Base-by-base conservation (phyloP, 2,888 invertebrate species). In the Thumatha senex region DNA sequence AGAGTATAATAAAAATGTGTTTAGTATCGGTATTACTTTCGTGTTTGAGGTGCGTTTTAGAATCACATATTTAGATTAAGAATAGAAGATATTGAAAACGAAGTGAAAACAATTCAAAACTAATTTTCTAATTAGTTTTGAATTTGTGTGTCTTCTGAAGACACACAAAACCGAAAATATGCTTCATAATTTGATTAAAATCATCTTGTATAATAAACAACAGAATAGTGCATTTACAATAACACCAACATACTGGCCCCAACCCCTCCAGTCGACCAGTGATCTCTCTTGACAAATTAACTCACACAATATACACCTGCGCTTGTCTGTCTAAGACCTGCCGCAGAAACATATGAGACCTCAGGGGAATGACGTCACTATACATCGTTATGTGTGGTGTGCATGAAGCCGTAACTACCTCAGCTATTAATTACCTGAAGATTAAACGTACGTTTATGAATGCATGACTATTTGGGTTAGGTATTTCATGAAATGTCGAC, bases 221-320 rank as follows among this genome's bases (percentile, higher is more conserved):
- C n/a, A n/a, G n/a, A n/a, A n/a, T n/a, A 12, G 14, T 46, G 30
- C 39, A 39, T 18, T 18, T 18, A 3, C n/a, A 30, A 33, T 39
- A 31, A 4, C 12, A 7, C 13, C 34, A 33, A 24, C 15, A 15
- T 24, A 24, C 10, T 44, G 5, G 10, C 12, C 2, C 8, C 14
- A 36, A 24, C 34, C 53, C 55, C 41, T 12, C 35, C 38, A 42
- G 47, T 48, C 55, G 57, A 56, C 48, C 57, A 60, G 66, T 70
- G 68, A 77, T 76, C 74, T 74, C 72, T 58, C 63, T 70, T 83
- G 82, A 84, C 80, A 80, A 81, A 86, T 86, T 78, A 80, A 74
- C 56, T 64, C 48, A 63, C 60, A 61, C 51, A 45, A 50, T 34
- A 48, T 62, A 46, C 82, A 85, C 84, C 83, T 85, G 84, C 78